Evolutionary conservation across 2,888 invertebrate species (phyloP).

Genomic region (Anoncus sp.): DNA sequence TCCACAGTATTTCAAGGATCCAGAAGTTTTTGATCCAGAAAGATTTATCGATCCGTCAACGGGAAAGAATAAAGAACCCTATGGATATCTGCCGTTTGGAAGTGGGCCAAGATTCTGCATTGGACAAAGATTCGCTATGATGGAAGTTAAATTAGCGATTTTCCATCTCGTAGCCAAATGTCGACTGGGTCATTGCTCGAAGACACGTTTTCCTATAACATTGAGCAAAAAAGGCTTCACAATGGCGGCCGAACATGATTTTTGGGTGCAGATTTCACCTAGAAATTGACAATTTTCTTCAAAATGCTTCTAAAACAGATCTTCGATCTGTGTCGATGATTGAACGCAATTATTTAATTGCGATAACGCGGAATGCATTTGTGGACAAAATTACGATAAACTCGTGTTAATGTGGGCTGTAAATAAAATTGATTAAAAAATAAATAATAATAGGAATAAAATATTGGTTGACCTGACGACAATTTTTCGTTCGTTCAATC

Average conservation of each 20-base stretch:
- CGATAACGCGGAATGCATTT: not conserved
- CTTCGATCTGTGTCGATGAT: not conserved
- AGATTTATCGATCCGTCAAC: slow-evolving; percentile 81
- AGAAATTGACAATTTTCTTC: slow-evolving; percentile 31
- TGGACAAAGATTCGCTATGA: slow-evolving; percentile 74
- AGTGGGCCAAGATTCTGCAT: slow-evolving; percentile 79
- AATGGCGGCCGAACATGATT: slow-evolving; percentile 66
- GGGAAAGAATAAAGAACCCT: slow-evolving; percentile 76
- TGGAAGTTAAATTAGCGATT: slow-evolving; percentile 67
- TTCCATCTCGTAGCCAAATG: slow-evolving; percentile 71
- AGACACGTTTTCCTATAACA: slow-evolving; percentile 66
- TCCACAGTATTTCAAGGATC: slow-evolving; percentile 82
- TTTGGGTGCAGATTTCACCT: slow-evolving; percentile 68
- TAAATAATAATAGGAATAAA: not conserved
- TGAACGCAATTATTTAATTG: not conserved
- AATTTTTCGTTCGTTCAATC: slow-evolving; percentile 9
- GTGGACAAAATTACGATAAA: not conserved
- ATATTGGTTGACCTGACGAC: not conserved
- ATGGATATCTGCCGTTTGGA: slow-evolving; percentile 80
- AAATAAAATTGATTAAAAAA: not conserved
- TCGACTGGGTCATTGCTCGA: slow-evolving; percentile 64
- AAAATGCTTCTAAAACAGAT: not conserved
- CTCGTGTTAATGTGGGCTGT: not conserved
- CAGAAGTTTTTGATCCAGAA: slow-evolving; percentile 83
- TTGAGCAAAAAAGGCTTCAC: slow-evolving; percentile 62